phyloP scores from a whole-genome alignment of 2,113 vertebrate species.

The Lycaon pictus region DNA sequence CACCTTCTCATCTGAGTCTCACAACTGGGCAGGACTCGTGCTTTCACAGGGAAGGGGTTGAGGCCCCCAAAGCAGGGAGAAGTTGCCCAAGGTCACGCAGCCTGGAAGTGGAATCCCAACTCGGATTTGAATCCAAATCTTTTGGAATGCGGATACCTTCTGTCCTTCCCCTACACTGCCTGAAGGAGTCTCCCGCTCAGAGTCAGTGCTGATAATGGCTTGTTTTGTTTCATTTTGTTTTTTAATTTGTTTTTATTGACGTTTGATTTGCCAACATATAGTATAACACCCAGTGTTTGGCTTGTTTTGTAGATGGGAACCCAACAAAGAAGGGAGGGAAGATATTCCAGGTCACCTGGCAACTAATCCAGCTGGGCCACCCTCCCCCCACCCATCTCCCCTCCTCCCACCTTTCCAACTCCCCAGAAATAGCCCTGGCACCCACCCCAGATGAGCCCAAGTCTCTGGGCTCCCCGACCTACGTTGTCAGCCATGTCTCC shows the following conservation, averaged over 20 bases:
- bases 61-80: neutral
- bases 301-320: neutral
- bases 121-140: neutral
- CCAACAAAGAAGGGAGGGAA: neutral
- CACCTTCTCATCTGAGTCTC: neutral
- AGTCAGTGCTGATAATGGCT: neutral
- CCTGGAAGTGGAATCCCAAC: neutral
- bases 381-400: neutral
- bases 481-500: rapidly evolving
- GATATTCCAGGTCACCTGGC: neutral
- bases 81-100: neutral
- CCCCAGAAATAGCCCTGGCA: neutral
- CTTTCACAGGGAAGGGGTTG: neutral
- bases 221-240: neutral
- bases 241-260: too few species aligned
- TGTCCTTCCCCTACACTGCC: neutral
- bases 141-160: neutral
- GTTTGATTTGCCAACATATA: too few species aligned
- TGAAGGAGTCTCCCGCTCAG: neutral
- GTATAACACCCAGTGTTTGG: neutral
- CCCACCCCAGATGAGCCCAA: neutral
- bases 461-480: neutral
- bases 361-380: neutral
- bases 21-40: rapidly evolving
- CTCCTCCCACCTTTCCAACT: neutral